Conservation (phyloP, 2,113 vertebrate genomes). For the Alligator sinensis region DNA sequence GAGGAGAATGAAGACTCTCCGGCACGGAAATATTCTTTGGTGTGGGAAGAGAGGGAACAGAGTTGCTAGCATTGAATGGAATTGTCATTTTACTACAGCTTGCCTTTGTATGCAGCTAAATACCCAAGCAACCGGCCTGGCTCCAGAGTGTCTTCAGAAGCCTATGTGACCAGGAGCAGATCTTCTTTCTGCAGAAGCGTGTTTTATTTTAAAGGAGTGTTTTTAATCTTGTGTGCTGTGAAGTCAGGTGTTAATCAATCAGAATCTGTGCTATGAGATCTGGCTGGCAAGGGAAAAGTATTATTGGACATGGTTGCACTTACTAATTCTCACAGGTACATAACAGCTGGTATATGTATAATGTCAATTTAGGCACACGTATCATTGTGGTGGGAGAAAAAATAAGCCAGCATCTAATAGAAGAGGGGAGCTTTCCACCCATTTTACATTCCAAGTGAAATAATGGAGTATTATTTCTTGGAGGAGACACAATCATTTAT, state of each 20-base stretch:
- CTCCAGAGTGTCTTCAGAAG: constrained; percentile 14
- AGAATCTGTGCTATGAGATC: constrained; percentile 4
- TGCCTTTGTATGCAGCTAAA: constrained; percentile 12
- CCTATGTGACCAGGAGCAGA: constrained; percentile 28
- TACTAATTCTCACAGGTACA: constrained; percentile 17
- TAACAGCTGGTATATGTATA: constrained; percentile 39
- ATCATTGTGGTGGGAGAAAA: constrained; percentile 31
- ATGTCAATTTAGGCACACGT: constrained; percentile 19
- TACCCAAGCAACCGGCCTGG: constrained; percentile 3
- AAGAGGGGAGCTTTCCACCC: constrained; percentile 38
- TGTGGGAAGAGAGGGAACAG: neutral
- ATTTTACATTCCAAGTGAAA: constrained; percentile 68
- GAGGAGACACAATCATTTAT: constrained; percentile 47
- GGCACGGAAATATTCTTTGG: neutral
- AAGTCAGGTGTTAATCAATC: constrained; percentile 36
- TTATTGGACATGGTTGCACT: constrained; percentile 33
- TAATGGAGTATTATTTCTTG: constrained; percentile 37
- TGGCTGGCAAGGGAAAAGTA: constrained; percentile 35
- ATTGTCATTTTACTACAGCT: neutral
- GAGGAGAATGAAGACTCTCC: neutral
- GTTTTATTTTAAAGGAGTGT: constrained; percentile 32
- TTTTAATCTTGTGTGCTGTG: neutral
- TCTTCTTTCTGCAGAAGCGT: neutral
- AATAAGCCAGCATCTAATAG: constrained; percentile 47
- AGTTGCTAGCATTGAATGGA: constrained; percentile 18